Evolutionary conservation across 1,140 invertebrate species (phyloP), one percentile per base, ranked within the genome.

Genomic region (Heterodera schachtii): DNA sequence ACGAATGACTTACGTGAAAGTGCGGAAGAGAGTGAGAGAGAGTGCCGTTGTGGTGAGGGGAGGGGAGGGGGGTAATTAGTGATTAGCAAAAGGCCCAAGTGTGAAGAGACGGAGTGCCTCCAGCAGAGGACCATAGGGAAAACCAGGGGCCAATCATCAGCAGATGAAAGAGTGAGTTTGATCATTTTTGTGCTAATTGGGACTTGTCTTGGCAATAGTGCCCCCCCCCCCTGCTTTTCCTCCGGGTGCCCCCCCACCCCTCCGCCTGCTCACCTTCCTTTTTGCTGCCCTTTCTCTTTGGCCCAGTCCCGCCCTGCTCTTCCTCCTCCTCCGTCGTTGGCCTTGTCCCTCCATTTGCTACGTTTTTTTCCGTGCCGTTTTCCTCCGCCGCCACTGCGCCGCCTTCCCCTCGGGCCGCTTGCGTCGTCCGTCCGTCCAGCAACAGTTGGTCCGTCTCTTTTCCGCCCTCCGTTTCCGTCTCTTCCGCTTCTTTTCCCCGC

Each of bases 221-320:
- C 49, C 49, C 6, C 11, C 11, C 49, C 11, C 6, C 11, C 11
- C n/a, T n/a, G n/a, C n/a, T n/a, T n/a, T n/a, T n/a, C n/a, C n/a
- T n/a, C n/a, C n/a, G n/a, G n/a, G n/a, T n/a, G n/a, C 49, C 6
- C 11, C 11, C 49, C 11, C 6, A 0, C 11, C 11, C 49, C 6
- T 52, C 49, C 2, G 16, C 1, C 70, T 80, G 52, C 88, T 82
- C 70, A 90, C 86, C 85, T 81, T 87, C 86, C 86, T 87, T 87
- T 73, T 88, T 88, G 74, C 76, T 86, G 81, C 85, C 87, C 73
- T 84, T 86, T 31, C 84, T 84, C 64, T 67, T 69, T 47, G 81
- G 19, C 73, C 41, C 41, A 41, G 44, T 69, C 49, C 31, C 31
- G 8, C 19, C 21, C 31, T 67, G 21, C 47, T 67, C 76, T 8